phyloP scores from a whole-genome alignment of 2,797 vertebrate genomes.

The Meriones psammophilus region DNA sequence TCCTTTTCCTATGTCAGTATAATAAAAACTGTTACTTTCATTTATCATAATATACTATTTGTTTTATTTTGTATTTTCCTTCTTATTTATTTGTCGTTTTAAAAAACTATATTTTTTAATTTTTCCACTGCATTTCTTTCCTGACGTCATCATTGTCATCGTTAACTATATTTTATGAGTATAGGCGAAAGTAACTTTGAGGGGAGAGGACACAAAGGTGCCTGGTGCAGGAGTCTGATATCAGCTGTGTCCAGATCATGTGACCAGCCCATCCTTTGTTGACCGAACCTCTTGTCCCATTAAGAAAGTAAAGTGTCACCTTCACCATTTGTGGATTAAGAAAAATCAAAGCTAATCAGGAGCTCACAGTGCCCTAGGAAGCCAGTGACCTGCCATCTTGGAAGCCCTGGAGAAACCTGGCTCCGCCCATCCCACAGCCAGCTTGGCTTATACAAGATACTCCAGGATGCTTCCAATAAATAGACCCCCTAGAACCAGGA shows the following conservation, averaged over 20 bases:
- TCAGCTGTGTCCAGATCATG: no score
- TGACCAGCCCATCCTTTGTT: background rate
- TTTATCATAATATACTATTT: background rate
- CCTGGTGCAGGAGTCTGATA: background rate
- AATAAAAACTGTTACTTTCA: background rate
- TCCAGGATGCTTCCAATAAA: background rate
- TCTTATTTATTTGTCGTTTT: slow-evolving; percentile 9
- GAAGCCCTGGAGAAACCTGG: background rate
- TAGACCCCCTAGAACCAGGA: background rate
- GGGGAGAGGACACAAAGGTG: background rate
- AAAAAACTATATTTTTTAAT: background rate
- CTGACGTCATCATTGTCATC: background rate
- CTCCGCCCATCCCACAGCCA: background rate
- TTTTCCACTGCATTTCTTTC: slow-evolving; percentile 9
- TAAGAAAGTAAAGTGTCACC: background rate
- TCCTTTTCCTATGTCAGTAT: background rate
- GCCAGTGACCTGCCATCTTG: fast-evolving
- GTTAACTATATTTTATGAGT: background rate
- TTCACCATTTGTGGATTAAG: background rate
- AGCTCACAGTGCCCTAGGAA: fast-evolving
- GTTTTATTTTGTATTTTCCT: background rate
- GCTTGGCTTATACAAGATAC: background rate
- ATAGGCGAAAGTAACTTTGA: background rate
- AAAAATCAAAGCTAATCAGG: fast-evolving
- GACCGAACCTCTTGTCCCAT: background rate